phyloP scores from a whole-genome alignment of 2,888 invertebrate species.

The Agonopterix subpropinquella region DNA sequence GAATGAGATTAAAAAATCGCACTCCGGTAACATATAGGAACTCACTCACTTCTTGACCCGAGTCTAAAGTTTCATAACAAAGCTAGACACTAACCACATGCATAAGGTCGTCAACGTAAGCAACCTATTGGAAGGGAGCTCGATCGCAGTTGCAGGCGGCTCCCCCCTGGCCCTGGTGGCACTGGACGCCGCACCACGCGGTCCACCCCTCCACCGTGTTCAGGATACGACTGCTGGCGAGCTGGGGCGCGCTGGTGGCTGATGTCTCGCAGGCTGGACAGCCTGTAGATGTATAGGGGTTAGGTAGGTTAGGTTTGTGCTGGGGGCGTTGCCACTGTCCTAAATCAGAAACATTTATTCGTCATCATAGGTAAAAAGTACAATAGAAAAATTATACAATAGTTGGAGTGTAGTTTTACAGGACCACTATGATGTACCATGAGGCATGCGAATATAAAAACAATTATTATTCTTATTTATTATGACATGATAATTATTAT shows the following conservation, averaged over 20 bases:
- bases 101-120: background rate
- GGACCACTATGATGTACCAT: too few relatives aligned
- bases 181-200: conserved; percentile 79
- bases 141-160: conserved; percentile 85
- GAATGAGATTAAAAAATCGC: too few relatives aligned
- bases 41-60: background rate
- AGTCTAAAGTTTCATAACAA: background rate
- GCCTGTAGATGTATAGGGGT: conserved; percentile 26
- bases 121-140: conserved; percentile 72
- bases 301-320: too few relatives aligned
- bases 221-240: conserved; percentile 22
- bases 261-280: conserved; percentile 54
- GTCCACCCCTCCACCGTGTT: conserved; percentile 73
- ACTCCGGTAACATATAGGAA: background rate
- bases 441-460: too few relatives aligned
- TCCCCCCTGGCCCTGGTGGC: conserved; percentile 82
- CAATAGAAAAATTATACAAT: too few relatives aligned
- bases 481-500: too few relatives aligned
- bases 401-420: too few relatives aligned
- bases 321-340: too few relatives aligned
- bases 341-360: too few relatives aligned
- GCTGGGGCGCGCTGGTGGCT: conserved; percentile 10
- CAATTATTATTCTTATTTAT: too few relatives aligned
- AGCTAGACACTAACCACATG: background rate
- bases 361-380: too few relatives aligned